Evolutionary conservation across 2,113 vertebrate species (phyloP).

Genomic region (Neomonachus schauinslandi): DNA sequence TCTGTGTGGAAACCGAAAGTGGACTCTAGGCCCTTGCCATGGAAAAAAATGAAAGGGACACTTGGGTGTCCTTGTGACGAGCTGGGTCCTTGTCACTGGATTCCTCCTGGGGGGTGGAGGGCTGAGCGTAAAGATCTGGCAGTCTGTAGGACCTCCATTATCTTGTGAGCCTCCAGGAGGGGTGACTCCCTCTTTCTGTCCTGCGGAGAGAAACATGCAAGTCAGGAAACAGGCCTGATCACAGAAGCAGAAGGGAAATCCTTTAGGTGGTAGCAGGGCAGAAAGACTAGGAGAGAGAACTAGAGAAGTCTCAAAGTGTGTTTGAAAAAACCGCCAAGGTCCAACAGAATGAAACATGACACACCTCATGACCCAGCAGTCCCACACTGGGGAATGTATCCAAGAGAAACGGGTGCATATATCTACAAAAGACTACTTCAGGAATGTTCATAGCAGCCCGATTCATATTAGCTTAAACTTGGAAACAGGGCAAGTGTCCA

Average conservation of each 20-base stretch:
- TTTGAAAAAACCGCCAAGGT: background rate
- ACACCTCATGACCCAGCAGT: background rate
- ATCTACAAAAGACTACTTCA: background rate
- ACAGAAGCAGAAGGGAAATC: background rate
- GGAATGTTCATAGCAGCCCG: background rate
- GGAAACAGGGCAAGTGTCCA: background rate
- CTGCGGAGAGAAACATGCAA: conserved; percentile 58
- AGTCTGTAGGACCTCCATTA: conserved; percentile 52
- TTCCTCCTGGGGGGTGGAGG: conserved; percentile 45
- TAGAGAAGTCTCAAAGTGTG: background rate
- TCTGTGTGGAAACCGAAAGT: conserved; percentile 2
- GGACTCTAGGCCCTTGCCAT: conserved; percentile 6
- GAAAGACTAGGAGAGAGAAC: background rate
- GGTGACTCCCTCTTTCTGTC: background rate
- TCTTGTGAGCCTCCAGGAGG: background rate
- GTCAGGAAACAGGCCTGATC: background rate
- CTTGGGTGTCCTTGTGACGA: background rate
- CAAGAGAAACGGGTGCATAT: background rate
- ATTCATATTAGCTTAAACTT: background rate
- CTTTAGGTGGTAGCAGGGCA: background rate
- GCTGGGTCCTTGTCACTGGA: background rate
- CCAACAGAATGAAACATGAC: background rate
- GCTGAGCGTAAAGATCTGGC: conserved; percentile 75
- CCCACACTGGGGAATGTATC: background rate
- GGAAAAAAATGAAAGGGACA: conserved; percentile 34